Base-by-base conservation (phyloP, 2,888 invertebrate genomes). In the Rhamnusium bicolor region DNA sequence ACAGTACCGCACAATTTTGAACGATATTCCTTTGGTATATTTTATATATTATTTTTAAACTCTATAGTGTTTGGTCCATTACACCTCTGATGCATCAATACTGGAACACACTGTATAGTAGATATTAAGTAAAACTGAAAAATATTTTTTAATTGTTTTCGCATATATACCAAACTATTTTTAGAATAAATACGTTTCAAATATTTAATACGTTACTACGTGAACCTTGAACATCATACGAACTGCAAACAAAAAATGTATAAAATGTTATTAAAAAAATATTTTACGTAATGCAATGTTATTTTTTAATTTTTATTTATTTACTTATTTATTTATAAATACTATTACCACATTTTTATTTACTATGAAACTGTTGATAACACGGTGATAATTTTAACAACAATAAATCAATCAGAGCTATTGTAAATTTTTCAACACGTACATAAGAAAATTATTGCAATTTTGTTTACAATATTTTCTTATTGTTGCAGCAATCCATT, bases 401-500 rank as follows among this genome's bases (percentile, higher is more conserved):
- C 61, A 61, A 65, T 65, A 65, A 53, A 53, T 65, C 62, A 65
- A n/a, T 65, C 51, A 51, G n/a, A 53, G 19, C 12, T 14, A 40
- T 24, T 49, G 62, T 63, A 63, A 63, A 47, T 63, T 47, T 24
- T 27, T 63, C 49, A 63, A 49, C 61, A 21, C 10, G 18, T 27
- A 49, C n/a, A n/a, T 49, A 24, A 16, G 62, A 63, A 63, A 63
- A 63, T 63, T 24, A 49, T 63, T 63, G 24, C 62, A 63, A 63
- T 63, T 63, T 65, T 65, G 61, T 67, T 67, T 56, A 46, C 29
- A 4, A n/a, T 0, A 40, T 40, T 60, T 47, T 62, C 49, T 29
- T 14, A 58, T 58, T 58, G 58, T 61, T 61, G 61, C 61, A 7
- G 61, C 61, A 46, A 61, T 40, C 18, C 14, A 19, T 46, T 46